Percentiles rank a stretch among this genome's conserved stretches.
These are phyloP conservation scores for Indicator indicator DNA, from an alignment of 2,113 vertebrate genomes.

Conservation along the genomic window DNA sequence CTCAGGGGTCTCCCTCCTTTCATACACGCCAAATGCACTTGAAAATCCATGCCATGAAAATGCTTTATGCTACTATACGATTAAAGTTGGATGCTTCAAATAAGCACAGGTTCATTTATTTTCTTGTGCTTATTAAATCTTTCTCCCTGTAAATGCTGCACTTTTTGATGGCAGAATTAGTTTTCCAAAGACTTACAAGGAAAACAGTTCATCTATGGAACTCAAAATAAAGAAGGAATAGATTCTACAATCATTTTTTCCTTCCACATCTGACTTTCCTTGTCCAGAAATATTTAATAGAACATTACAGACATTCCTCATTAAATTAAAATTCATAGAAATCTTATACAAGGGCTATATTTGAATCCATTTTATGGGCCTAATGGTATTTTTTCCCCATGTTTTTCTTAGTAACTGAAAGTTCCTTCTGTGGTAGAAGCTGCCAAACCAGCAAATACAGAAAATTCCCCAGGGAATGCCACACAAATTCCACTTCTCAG, in stretches of 20 bases:
- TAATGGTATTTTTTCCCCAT: slow-evolving; percentile 41
- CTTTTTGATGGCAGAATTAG: slow-evolving; percentile 12
- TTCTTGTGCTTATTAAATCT: background rate
- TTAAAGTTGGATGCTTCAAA: background rate
- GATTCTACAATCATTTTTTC: background rate
- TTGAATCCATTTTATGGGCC: slow-evolving; percentile 47
- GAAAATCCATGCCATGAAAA: background rate
- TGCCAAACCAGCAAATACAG: slow-evolving; percentile 54
- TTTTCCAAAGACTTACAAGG: slow-evolving; percentile 13
- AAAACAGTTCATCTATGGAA: slow-evolving; percentile 35
- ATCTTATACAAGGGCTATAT: slow-evolving; percentile 53
- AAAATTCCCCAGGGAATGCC: slow-evolving; percentile 29
- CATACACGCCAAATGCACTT: background rate
- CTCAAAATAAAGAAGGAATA: slow-evolving; percentile 36
- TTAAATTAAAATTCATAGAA: slow-evolving; percentile 55
- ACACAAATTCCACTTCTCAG: slow-evolving; percentile 34
- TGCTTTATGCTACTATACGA: background rate
- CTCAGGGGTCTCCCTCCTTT: background rate
- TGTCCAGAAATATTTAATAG: slow-evolving; percentile 41
- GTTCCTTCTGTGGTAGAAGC: slow-evolving; percentile 42
- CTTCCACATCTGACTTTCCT: slow-evolving; percentile 41
- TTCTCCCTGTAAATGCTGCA: background rate
- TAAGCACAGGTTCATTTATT: background rate
- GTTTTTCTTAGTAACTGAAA: slow-evolving; percentile 61
- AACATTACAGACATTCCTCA: slow-evolving; percentile 49